These are phyloP conservation scores for Stictonetta naevosa DNA, from an alignment of 2,113 vertebrate species.

Conservation along the genomic window DNA sequence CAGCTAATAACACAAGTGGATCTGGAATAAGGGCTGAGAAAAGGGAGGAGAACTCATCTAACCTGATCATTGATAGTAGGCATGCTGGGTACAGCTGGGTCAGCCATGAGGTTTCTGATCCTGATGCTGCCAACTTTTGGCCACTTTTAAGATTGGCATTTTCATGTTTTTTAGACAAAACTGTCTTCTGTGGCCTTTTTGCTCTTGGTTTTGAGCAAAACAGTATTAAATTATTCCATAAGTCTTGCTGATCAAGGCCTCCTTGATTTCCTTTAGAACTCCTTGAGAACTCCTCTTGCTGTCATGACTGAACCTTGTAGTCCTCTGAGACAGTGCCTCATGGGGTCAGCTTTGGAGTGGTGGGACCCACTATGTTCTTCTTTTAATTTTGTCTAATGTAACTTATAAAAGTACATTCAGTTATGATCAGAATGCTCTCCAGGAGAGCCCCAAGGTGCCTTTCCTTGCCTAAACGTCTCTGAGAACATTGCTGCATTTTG, in stretches of 20 bases:
- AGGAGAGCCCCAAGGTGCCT: slow-evolving; percentile 76
- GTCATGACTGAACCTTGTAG: not conserved
- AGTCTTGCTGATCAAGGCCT: not conserved
- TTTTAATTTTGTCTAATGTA: not conserved
- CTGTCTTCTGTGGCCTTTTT: not conserved
- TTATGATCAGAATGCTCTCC: slow-evolving; percentile 18
- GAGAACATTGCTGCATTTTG: not conserved
- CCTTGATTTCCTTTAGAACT: not conserved
- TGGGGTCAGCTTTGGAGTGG: not conserved
- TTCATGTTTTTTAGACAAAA: rapidly evolving
- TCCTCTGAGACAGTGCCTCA: not conserved
- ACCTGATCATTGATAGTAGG: not conserved
- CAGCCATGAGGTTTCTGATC: not conserved
- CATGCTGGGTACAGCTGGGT: not conserved
- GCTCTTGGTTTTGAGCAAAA: not conserved
- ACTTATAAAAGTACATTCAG: not conserved
- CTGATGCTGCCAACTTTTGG: slow-evolving; percentile 26
- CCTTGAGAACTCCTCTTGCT: not conserved
- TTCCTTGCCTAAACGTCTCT: slow-evolving; percentile 17
- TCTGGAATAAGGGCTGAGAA: not conserved
- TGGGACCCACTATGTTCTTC: not conserved
- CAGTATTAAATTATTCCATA: not conserved
- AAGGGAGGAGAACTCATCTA: not conserved
- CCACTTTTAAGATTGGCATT: not conserved
- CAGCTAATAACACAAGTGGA: not conserved